phyloP scores from a whole-genome alignment of 2,797 vertebrate genomes.

The Pogoniulus pusillus region DNA sequence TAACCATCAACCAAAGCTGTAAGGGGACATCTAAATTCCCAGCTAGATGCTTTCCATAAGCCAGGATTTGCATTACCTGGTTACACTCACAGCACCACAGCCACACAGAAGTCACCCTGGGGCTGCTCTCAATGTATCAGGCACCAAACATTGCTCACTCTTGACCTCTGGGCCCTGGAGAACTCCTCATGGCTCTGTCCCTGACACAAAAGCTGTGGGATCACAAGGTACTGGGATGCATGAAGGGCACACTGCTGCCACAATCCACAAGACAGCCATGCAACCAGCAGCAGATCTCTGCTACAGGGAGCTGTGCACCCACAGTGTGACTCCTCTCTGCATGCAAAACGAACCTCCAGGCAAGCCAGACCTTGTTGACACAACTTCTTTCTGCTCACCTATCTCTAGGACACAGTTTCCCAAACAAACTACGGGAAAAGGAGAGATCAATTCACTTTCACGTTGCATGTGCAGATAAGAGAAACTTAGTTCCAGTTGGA shows the following conservation, averaged over 20 bases:
- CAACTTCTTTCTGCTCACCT: not conserved
- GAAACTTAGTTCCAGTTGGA: not conserved
- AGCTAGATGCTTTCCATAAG: not conserved
- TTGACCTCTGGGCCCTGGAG: not conserved
- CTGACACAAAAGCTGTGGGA: not conserved
- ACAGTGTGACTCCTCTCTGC: rapidly evolving
- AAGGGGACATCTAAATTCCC: not conserved
- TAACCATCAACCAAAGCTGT: no score
- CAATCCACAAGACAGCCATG: not conserved
- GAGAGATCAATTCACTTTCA: rapidly evolving
- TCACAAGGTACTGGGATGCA: not conserved
- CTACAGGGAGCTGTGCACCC: not conserved
- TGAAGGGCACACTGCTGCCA: not conserved
- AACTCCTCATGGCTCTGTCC: not conserved
- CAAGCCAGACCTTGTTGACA: not conserved
- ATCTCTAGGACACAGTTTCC: not conserved
- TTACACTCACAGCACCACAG: not conserved
- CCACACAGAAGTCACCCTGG: not conserved
- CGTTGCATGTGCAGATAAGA: not conserved
- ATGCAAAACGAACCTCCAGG: not conserved
- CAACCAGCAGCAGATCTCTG: not conserved
- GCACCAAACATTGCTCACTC: not conserved
- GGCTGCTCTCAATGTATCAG: rapidly evolving
- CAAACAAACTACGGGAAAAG: not conserved
- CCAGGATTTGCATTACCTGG: not conserved